These are phyloP conservation scores for Drosophila pegasa DNA, from an alignment of 2,888 invertebrate genomes.

Conservation along the genomic window DNA sequence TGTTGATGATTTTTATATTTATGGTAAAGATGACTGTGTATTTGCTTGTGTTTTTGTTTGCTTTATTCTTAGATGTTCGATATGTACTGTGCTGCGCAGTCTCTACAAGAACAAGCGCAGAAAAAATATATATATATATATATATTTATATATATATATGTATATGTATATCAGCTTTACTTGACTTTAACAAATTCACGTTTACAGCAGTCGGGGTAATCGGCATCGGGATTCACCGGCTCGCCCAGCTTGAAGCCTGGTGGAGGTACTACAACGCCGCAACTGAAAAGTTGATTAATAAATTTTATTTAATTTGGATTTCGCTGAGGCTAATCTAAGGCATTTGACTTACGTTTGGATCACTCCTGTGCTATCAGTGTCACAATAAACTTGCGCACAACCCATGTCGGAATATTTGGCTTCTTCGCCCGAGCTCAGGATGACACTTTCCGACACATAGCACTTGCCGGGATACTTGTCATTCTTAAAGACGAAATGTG, in stretches of 20 bases:
- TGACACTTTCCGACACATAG: constrained; percentile 35
- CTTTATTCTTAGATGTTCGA: constrained; percentile 28
- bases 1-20: not conserved
- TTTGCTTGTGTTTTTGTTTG: constrained; percentile 6
- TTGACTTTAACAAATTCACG: constrained; percentile 27
- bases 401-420: constrained; percentile 30
- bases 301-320: not conserved
- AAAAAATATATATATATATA: constrained; percentile 4
- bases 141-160: not conserved
- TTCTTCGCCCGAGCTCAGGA: constrained; percentile 38
- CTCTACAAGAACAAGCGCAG: constrained; percentile 17
- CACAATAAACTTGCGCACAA: constrained; percentile 58
- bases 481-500: constrained; percentile 38
- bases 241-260: constrained; percentile 45
- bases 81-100: constrained; percentile 7
- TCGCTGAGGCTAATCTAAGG: not conserved
- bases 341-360: constrained; percentile 53
- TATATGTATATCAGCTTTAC: not conserved
- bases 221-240: constrained; percentile 38
- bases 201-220: constrained; percentile 59
- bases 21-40: not conserved
- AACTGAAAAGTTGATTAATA: constrained; percentile 41
- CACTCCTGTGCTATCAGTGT: constrained; percentile 24
- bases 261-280: constrained; percentile 27
- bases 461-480: constrained; percentile 70